Evolutionary conservation across 2,888 invertebrate genomes (phyloP), one percentile per base, ranked within the genome.

Genomic region (Colostygia pectinataria): DNA sequence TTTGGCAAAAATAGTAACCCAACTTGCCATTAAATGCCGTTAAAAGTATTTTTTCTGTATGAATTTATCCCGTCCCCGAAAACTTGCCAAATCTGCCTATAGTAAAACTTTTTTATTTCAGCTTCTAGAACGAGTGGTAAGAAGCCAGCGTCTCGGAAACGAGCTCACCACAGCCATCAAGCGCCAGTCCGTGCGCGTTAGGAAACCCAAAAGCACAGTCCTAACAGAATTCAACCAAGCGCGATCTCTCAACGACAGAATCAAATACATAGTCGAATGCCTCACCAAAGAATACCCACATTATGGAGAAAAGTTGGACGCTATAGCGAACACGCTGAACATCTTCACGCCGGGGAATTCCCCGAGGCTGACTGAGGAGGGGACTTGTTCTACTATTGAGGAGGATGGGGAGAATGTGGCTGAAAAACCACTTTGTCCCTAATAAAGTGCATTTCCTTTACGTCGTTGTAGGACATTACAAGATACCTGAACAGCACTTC

Each of bases 91-190:
- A n/a, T n/a, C 20, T 20, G 20, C 6, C 20, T 6, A 5, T 20
- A 20, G 4, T 6, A 6, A 20, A 6, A 20, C 20, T 7, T 9
- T 43, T 36, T 42, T n/a, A 0, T 71, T 64, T 0, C 69, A 90
- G 89, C 82, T 92, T 4, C 64, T 92, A 24, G 92, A 92, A 55
- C 84, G 83, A 33, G 91, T 96, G 12, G 91, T 95, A 0, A 91
- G 94, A 36, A 92, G 93, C 61, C 96, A 96, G 72, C 92, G 93
- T 20, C 93, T 94, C 54, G 92, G 93, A 20, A 92, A 88, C 56
- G 91, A 94, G 61, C 91, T 94, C 43, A 66, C 83, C 0, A 88
- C 88, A 1, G 82, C 93, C 0, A 71, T 90, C 1, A 90, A 90
- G 47, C 78, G 85, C 0, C 83, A 83, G 42, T 78, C 80, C 0